phyloP scores from a whole-genome alignment of 1,140 invertebrate genomes.

The Galleria mellonella region DNA sequence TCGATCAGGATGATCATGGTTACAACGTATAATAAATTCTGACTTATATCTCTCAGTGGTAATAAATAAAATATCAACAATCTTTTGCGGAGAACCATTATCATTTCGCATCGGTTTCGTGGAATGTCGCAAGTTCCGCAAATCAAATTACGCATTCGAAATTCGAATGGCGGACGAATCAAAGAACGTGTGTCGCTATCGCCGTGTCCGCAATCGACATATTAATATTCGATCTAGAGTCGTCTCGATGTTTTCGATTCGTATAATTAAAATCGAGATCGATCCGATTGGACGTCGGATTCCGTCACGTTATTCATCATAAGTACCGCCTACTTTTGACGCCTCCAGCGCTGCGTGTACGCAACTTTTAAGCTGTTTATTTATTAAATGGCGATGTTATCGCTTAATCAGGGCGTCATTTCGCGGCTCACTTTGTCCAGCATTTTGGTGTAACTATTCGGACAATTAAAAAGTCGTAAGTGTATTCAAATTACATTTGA shows the following conservation, averaged over 20 bases:
- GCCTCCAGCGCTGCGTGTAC: constrained; percentile 59
- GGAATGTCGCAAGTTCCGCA: constrained; percentile 45
- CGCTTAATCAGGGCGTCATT: constrained; percentile 21
- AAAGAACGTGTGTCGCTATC: constrained; percentile 45
- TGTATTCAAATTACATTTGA: constrained; percentile 28
- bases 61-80: constrained; percentile 32
- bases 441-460: constrained; percentile 17
- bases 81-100: constrained; percentile 47
- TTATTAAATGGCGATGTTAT: constrained; percentile 32
- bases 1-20: background rate
- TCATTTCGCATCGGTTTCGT: constrained; percentile 42
- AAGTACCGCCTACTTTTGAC: constrained; percentile 62
- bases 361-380: constrained; percentile 55
- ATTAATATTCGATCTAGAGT: constrained; percentile 63
- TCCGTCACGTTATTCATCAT: constrained; percentile 61
- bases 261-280: constrained; percentile 70
- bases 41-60: constrained; percentile 32
- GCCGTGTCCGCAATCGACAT: constrained; percentile 50
- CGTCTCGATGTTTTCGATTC: constrained; percentile 57
- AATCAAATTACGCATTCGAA: constrained; percentile 54
- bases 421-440: constrained; percentile 11
- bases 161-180: constrained; percentile 32
- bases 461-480: constrained; percentile 21
- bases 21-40: constrained; percentile 15
- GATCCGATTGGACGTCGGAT: constrained; percentile 57